Evolutionary conservation across 2,888 invertebrate genomes (phyloP).

Genomic region (Thyatira batis): DNA sequence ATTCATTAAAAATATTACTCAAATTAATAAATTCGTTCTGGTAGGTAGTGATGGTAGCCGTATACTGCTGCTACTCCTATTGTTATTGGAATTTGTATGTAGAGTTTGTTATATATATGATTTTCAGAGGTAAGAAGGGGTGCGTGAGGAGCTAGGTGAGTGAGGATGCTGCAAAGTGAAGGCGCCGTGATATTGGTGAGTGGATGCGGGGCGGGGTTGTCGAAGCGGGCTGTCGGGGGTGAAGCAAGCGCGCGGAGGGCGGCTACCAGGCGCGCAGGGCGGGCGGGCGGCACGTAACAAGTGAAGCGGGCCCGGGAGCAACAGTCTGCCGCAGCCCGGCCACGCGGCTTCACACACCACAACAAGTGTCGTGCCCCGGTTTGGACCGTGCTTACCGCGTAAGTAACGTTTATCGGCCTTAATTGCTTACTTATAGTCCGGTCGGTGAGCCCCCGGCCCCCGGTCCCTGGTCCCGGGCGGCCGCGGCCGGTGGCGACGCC

Average conservation of each 20-base stretch:
- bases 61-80: not conserved
- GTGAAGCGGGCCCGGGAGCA: slow-evolving; percentile 81
- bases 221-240: slow-evolving; percentile 45
- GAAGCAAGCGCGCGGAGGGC: slow-evolving; percentile 42
- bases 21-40: not conserved
- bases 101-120: slow-evolving; percentile 5
- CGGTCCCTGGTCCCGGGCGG: slow-evolving; percentile 12
- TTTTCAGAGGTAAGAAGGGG: slow-evolving; percentile 33
- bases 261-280: slow-evolving; percentile 56
- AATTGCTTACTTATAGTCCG: slow-evolving; percentile 50
- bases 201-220: slow-evolving; percentile 65
- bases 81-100: not conserved
- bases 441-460: slow-evolving; percentile 22
- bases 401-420: slow-evolving; percentile 64
- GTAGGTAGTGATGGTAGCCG: not conserved
- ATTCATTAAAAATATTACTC: not conserved
- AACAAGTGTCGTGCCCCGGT: slow-evolving; percentile 54
- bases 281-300: slow-evolving; percentile 78
- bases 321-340: slow-evolving; percentile 82
- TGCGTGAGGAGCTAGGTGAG: slow-evolving; percentile 56
- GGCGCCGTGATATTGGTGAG: slow-evolving; percentile 70
- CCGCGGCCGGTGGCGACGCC: slow-evolving; percentile 15
- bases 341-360: slow-evolving; percentile 72
- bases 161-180: slow-evolving; percentile 71
- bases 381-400: slow-evolving; percentile 59